These are phyloP conservation scores for Dendrolimus pini DNA, from an alignment of 2,888 invertebrate genomes.

Conservation along the genomic window DNA sequence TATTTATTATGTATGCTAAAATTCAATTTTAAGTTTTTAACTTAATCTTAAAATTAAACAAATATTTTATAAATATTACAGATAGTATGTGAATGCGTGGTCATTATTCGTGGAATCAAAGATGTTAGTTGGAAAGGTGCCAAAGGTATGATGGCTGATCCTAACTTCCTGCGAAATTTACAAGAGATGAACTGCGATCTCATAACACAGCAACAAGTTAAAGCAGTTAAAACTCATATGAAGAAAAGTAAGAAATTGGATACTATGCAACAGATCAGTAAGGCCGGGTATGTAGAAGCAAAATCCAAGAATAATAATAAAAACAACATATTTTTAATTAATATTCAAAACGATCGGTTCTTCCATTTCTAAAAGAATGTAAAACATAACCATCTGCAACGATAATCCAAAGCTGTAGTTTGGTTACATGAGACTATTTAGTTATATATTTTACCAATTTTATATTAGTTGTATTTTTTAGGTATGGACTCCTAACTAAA, in stretches of 20 bases:
- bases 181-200: conserved; percentile 92
- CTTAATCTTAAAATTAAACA: no score
- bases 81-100: conserved; percentile 92
- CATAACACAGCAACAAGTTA: conserved; percentile 83
- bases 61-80: conserved; percentile 13
- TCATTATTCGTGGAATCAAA: conserved; percentile 87
- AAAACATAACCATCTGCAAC: no score
- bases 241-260: conserved; percentile 83
- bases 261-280: conserved; percentile 89
- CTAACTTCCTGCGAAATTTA: conserved; percentile 85
- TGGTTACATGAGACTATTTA: no score
- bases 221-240: conserved; percentile 83
- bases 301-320: no score
- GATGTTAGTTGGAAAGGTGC: conserved; percentile 95
- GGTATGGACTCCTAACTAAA: no score
- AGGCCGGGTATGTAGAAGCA: conserved; percentile 78
- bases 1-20: no score
- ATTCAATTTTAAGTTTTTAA: not conserved
- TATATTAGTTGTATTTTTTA: no score
- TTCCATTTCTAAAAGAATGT: no score
- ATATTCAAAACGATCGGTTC: no score
- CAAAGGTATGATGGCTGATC: conserved; percentile 94
- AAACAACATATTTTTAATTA: no score
- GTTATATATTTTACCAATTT: no score
- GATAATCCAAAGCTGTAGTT: no score